Conservation (phyloP, 2,113 vertebrate genomes). For the Dicentrarchus labrax region DNA sequence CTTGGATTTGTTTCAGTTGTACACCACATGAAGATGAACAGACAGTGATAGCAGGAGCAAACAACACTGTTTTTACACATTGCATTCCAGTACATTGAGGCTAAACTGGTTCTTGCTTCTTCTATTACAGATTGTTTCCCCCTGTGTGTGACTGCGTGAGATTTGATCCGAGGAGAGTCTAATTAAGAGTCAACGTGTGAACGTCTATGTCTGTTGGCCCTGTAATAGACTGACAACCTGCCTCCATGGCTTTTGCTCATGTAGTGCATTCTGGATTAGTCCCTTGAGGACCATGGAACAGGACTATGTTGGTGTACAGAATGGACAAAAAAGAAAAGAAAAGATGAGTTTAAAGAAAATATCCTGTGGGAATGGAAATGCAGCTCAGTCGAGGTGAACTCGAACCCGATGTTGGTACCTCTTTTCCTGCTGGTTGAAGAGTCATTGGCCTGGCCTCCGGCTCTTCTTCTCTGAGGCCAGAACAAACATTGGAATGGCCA, state of each 20-base stretch:
- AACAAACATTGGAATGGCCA: slow-evolving; percentile 75
- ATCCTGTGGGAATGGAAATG: neutral
- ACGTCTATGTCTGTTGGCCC: neutral
- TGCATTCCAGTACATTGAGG: neutral
- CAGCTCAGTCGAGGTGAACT: neutral
- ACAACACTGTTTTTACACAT: neutral
- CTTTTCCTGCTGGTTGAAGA: slow-evolving; percentile 56
- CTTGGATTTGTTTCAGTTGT: neutral
- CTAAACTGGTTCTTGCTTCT: neutral
- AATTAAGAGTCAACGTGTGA: neutral
- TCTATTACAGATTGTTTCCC: neutral
- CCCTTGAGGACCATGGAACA: neutral
- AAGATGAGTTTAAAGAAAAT: neutral
- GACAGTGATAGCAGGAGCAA: neutral
- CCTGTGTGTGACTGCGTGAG: neutral
- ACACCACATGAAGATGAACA: neutral
- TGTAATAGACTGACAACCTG: neutral
- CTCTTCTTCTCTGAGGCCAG: slow-evolving; percentile 59
- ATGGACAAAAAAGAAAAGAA: neutral
- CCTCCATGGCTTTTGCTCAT: neutral
- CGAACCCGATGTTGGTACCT: slow-evolving; percentile 61
- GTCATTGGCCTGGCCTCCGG: slow-evolving; percentile 32
- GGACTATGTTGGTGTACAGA: neutral
- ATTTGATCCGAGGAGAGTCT: neutral
- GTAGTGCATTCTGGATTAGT: neutral